Percentiles rank a stretch among this genome's conserved stretches.
Conservation (phyloP, 2,797 vertebrate species). For the Lacerta viridis region DNA sequence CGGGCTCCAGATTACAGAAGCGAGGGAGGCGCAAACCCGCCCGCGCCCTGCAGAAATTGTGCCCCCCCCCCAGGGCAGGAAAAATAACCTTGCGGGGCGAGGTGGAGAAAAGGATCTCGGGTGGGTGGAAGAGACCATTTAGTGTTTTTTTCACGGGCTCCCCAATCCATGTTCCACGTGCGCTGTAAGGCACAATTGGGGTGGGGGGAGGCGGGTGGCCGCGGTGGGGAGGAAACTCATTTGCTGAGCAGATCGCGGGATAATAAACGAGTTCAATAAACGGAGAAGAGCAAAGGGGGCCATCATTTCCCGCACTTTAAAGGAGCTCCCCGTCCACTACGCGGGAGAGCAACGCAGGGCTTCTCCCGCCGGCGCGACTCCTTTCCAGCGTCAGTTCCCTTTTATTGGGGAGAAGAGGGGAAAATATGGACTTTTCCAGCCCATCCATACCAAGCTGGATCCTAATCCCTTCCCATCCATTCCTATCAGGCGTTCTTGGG, state of each 20-base stretch:
- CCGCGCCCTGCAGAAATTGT: background rate
- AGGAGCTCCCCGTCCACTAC: too few species aligned
- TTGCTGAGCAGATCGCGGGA: too few species aligned
- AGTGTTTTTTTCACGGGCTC: too few species aligned
- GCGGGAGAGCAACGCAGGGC: background rate
- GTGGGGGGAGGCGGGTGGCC: background rate
- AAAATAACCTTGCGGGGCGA: too few species aligned
- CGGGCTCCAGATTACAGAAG: background rate
- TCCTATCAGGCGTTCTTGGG: background rate
- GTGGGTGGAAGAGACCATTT: too few species aligned
- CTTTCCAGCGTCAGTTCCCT: background rate
- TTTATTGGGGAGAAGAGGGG: background rate
- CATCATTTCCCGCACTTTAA: too few species aligned
- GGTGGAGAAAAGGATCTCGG: too few species aligned
- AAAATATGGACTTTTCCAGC: too few species aligned
- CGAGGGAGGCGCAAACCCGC: background rate
- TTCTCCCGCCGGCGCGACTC: conserved; percentile 13
- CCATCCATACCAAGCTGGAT: too few species aligned
- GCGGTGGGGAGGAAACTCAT: too few species aligned
- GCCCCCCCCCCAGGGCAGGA: too few species aligned
- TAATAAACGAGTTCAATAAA: background rate
- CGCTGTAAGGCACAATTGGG: too few species aligned
- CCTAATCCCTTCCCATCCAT: background rate
- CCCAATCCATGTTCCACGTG: background rate
- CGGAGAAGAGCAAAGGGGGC: background rate